Conservation (phyloP, 2,113 vertebrate genomes). For the Rafetus swinhoei region DNA sequence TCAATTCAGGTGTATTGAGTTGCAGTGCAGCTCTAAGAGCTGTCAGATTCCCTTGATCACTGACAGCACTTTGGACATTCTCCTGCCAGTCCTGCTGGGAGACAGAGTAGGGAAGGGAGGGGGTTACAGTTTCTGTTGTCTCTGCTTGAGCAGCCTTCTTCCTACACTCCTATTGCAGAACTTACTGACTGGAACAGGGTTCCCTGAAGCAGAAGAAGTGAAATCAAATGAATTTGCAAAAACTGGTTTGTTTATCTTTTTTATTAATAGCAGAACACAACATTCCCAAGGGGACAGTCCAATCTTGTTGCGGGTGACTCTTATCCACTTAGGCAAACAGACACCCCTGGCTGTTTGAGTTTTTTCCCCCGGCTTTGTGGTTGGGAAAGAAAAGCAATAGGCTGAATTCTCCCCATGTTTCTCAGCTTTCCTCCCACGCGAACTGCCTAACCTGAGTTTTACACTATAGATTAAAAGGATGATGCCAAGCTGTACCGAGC, state of each 20-base stretch:
- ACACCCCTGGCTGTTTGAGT: background rate
- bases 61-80: background rate
- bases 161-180: conserved; percentile 1
- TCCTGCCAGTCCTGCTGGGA: background rate
- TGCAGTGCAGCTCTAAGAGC: background rate
- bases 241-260: conserved; percentile 62
- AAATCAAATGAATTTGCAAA: conserved; percentile 60
- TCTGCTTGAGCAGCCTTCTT: conserved; percentile 21
- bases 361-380: background rate
- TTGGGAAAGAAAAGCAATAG: conserved; percentile 9
- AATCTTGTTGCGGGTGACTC: conserved; percentile 32
- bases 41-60: background rate
- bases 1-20: background rate
- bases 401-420: background rate
- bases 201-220: conserved; percentile 52
- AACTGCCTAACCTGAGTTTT: background rate
- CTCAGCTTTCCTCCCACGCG: background rate
- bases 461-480: background rate
- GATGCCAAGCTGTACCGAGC: background rate
- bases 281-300: conserved; percentile 45
- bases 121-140: background rate
- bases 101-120: conserved; percentile 5
- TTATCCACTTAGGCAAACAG: conserved; percentile 55
- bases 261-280: conserved; percentile 61
- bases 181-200: conserved; percentile 3